Evolutionary conservation across 2,888 invertebrate species (phyloP), one percentile per base, ranked within the genome.

Genomic region (Yponomeuta malinellus): DNA sequence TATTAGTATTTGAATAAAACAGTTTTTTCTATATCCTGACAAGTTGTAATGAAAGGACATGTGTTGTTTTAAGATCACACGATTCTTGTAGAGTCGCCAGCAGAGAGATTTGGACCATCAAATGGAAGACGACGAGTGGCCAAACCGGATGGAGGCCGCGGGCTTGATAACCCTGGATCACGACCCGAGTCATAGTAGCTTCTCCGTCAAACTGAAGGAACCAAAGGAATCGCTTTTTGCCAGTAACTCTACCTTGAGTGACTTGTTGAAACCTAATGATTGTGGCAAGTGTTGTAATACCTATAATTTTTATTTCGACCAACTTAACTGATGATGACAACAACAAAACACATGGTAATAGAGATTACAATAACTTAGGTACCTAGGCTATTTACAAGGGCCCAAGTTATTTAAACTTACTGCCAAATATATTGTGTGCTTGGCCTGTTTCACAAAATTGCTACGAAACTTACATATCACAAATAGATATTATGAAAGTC

Each of bases 291-390:
- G 15, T 37, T 15, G 31, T 63, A 29, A 63, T 23, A 63, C 31
- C 63, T 15, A 31, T 63, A 59, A 23, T 68, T 33, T 33, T 78
- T 70, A 31, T 10, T 37, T 52, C 31, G 63, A 29, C 63, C 48
- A 69, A 69, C 37, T 37, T 37, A 37, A 4, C 37, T 37, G 37
- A 37, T 37, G 5, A 37, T 0, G 2, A 37, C 23, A 23, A 23
- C 23, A 23, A 23, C 23, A 43, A 43, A 43, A 43, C 6, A 43
- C 43, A 43, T 43, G 43, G 43, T 43, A 1, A 43, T 8, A 43
- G 43, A 43, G 43, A 43, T 8, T 1, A 33, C 33, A 33, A 33
- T 1, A 33, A 33, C 43, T 43, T 43, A 23, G 23, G 9, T 43
- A 43, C 5, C 5, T 43, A 8, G 8, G 9, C 43, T 43, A 43